A percentile compares a stretch with the other conserved stretches of the same genome.
Conservation (phyloP, 2,797 vertebrate species). For the Epinephelus awoara region DNA sequence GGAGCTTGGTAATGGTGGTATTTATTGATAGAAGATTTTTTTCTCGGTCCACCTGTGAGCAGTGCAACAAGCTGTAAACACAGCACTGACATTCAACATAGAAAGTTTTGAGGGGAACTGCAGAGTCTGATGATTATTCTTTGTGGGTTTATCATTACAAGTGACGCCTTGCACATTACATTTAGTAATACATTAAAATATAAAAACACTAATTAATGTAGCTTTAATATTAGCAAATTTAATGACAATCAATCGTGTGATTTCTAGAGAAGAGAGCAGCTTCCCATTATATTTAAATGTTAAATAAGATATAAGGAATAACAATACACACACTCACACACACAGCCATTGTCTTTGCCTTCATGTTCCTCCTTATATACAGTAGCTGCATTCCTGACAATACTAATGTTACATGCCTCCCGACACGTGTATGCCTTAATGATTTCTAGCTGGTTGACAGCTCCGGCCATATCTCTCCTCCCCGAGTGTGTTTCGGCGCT, state of each 20-base stretch:
- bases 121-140: too few relatives aligned
- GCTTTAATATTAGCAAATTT: neutral
- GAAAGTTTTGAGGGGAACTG: too few relatives aligned
- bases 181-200: neutral
- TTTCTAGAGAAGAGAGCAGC: neutral
- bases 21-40: neutral
- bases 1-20: too few relatives aligned
- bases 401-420: constrained; percentile 58
- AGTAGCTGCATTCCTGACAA: constrained; percentile 51
- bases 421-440: constrained; percentile 69
- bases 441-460: constrained; percentile 69
- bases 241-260: neutral
- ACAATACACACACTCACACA: neutral
- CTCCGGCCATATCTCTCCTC: constrained; percentile 53
- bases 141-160: neutral
- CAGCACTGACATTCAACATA: neutral
- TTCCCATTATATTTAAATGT: neutral
- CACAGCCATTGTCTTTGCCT: constrained; percentile 5
- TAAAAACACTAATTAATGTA: neutral
- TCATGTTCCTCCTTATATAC: constrained; percentile 7
- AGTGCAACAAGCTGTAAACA: neutral
- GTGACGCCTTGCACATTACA: neutral
- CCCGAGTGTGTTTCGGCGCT: constrained; percentile 44
- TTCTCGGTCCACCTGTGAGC: neutral
- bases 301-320: neutral